Base-by-base conservation (phyloP, 2,113 vertebrate species). In the Crotalus tigris region DNA sequence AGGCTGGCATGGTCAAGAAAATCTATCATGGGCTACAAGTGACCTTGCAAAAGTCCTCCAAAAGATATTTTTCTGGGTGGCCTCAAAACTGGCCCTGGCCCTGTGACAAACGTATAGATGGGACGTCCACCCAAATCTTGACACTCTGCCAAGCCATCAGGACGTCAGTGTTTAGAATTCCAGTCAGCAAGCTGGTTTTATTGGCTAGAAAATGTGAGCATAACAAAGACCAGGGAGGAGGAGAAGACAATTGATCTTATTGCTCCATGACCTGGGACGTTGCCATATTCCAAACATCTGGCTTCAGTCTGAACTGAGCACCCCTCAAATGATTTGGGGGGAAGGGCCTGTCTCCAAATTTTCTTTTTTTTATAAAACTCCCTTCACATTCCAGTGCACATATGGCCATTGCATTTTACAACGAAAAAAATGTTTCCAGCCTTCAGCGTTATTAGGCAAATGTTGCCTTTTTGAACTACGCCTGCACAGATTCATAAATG, bases 381-480 rank as follows among this genome's bases (percentile, higher is more conserved):
- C 75, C 75, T 94, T 89, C 23, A 46, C 87, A 64, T 75, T 93
- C 87, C 69, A 89, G 51, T 7, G 57, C 21, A 61, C 69, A 85
- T 59, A 89, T 55, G 57, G 93, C 88, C 58, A n/a, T 39, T 44
- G 81, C 13, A 26, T 90, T 94, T 90, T 54, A 10, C 29, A 92
- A 61, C 11, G 5, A 87, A 26, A 92, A 51, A 92, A 75, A 64
- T 87, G 81, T 90, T 90, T 75, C 88, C 11, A 0, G 92, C 93
- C 92, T 95, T 49, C 91, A 1, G 91, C 75, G 90, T 90, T 39
- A 94, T 94, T 88, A 96, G 54, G 8, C 55, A 23, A 57, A 91
- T 39, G 95, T 94, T 92, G 93, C 87, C 93, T 33, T 93, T 95
- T 93, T 91, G 23, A 97, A 94, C 85, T 92, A 69, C 88, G 95